These are phyloP conservation scores for Odobenus rosmarus DNA, from an alignment of 2,113 vertebrate species.

Conservation along the genomic window DNA sequence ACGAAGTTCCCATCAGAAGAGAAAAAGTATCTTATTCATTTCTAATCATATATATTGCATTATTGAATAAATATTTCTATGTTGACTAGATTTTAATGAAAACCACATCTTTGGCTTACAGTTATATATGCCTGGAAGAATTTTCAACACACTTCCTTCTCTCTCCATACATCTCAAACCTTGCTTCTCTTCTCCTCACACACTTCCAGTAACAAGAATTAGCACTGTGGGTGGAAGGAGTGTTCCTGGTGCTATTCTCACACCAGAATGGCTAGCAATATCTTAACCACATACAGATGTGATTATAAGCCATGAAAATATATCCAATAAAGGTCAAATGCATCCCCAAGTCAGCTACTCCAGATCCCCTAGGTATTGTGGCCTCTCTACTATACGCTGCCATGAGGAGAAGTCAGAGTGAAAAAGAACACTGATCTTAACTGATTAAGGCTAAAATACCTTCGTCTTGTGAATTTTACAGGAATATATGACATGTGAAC, in stretches of 20 bases:
- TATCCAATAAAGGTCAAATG: neutral
- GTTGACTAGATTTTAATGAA: conserved; percentile 36
- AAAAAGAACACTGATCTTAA: neutral
- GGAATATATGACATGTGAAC: neutral
- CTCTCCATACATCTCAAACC: neutral
- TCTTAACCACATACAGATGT: neutral
- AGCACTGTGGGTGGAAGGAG: neutral
- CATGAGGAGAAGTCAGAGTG: neutral
- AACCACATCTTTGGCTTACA: neutral
- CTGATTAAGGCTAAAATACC: neutral
- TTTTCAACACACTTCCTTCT: neutral
- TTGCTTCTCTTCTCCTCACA: neutral
- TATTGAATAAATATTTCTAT: neutral
- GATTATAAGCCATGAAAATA: neutral
- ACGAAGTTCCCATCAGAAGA: neutral
- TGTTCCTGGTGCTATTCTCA: neutral
- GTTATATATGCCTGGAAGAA: neutral
- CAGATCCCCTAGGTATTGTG: neutral
- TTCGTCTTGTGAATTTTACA: neutral
- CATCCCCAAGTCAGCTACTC: neutral
- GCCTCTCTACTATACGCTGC: neutral
- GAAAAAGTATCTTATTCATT: neutral
- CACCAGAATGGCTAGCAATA: neutral
- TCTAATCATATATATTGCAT: neutral
- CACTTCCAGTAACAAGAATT: neutral